phyloP scores from a whole-genome alignment of 2,113 vertebrate genomes.

The Phyllostomus hastatus region DNA sequence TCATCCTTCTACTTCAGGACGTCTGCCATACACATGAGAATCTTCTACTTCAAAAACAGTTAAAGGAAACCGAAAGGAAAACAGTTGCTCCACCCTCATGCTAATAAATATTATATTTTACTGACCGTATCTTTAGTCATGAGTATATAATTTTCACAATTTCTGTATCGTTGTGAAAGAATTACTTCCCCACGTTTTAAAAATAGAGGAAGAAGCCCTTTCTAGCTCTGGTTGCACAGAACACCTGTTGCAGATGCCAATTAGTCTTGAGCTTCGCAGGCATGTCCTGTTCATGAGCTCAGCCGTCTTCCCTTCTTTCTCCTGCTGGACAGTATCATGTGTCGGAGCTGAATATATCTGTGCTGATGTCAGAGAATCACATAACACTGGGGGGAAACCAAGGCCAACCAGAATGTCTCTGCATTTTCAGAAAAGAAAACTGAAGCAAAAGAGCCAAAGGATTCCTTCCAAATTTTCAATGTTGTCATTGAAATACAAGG shows the following conservation, averaged over 20 bases:
- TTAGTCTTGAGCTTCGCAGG: slow-evolving; percentile 11
- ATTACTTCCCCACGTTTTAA: neutral
- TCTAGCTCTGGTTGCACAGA: neutral
- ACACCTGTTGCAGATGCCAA: slow-evolving; percentile 55
- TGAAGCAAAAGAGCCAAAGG: slow-evolving; percentile 14
- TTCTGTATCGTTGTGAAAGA: neutral
- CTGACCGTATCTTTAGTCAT: neutral
- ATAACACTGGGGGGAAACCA: neutral
- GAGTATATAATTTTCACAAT: neutral
- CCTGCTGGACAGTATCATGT: slow-evolving; percentile 29
- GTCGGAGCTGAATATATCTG: slow-evolving; percentile 54
- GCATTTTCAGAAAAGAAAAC: slow-evolving; percentile 49
- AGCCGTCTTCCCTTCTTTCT: neutral
- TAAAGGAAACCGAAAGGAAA: neutral
- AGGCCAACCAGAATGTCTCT: slow-evolving; percentile 52
- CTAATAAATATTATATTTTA: neutral
- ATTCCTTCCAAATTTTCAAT: slow-evolving; percentile 4
- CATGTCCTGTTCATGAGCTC: neutral
- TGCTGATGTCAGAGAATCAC: slow-evolving; percentile 65
- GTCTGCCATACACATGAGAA: neutral
- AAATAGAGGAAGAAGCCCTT: slow-evolving; percentile 36
- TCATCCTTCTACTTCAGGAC: neutral
- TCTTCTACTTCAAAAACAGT: neutral
- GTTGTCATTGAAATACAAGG: slow-evolving; percentile 10
- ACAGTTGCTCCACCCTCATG: neutral